Evolutionary conservation across 2,888 invertebrate genomes (phyloP), one percentile per base, ranked within the genome.

Genomic region (Drosophila bunnanda): DNA sequence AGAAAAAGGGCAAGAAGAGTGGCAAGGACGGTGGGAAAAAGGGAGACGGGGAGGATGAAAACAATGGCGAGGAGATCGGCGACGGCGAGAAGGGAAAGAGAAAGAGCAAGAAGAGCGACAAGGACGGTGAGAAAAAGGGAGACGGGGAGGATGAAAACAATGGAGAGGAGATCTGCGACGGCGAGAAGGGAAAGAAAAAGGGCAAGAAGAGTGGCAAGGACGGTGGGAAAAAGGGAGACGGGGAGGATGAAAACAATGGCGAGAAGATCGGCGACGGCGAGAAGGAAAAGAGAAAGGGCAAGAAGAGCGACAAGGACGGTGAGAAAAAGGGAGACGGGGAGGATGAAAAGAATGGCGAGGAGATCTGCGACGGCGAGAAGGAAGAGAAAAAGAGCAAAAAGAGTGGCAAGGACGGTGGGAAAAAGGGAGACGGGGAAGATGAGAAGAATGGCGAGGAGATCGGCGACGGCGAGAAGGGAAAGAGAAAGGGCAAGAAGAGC

Each of bases 171-270:
- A 15, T 3, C 2, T 25, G n/a, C n/a, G 28, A 28, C 10, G 5
- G n/a, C 46, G n/a, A 17, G 5, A 30, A n/a, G n/a, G n/a, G n/a
- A n/a, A n/a, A 52, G 34, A 30, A 43, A 8, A 50, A 32, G 3
- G 12, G 17, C 12, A 41, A 46, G 17, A 39, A 52, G n/a, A 22
- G 8, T 6, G 41, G 22, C 20, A 25, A 52, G n/a, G 28, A 17
- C 7, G 67, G 60, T 13, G 39, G 50, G n/a, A 69, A 68, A 12
- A 56, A 68, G 28, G 48, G 30, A 13, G 59, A 68, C 17, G 57
- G n/a, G 4, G 57, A n/a, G 12, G 32, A 55, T 13, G 28, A 30
- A 22, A 4, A 13, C 22, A 43, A 43, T 5, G 39, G 39, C 4
- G 17, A 17, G n/a, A 9, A n/a, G 3, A 15, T 3, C 2, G 46